These are phyloP conservation scores for Danio choprae DNA, from an alignment of 2,797 vertebrate genomes.

Conservation along the genomic window DNA sequence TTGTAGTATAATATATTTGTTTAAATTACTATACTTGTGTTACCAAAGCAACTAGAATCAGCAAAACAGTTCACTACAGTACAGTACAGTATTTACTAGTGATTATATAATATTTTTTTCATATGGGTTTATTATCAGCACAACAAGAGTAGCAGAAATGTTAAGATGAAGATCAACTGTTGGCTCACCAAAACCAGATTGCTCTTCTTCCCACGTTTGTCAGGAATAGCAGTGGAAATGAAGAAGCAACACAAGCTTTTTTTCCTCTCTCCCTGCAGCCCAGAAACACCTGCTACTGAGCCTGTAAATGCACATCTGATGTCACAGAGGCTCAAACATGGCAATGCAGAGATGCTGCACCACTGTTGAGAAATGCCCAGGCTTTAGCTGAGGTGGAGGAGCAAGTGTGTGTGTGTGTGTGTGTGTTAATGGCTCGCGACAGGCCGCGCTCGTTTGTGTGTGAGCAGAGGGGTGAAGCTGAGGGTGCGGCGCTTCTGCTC, in stretches of 20 bases:
- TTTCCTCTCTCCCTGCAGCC: not conserved
- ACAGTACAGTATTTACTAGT: no score
- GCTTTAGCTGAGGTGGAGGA: slow-evolving; percentile 24
- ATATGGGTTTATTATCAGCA: slow-evolving; percentile 48
- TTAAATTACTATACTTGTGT: no score
- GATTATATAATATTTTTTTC: no score
- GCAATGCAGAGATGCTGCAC: slow-evolving; percentile 25
- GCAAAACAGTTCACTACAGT: no score
- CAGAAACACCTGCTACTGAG: slow-evolving; percentile 23
- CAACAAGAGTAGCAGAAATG: not conserved
- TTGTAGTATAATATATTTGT: no score
- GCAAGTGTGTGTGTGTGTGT: slow-evolving; percentile 33
- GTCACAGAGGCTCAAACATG: slow-evolving; percentile 9
- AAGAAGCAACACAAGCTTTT: not conserved
- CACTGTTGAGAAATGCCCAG: slow-evolving; percentile 41
- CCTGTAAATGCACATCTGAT: slow-evolving; percentile 39
- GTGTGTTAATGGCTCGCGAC: slow-evolving; percentile 53
- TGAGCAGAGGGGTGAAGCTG: slow-evolving; percentile 48
- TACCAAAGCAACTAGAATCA: no score
- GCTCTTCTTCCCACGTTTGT: not conserved
- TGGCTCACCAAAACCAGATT: not conserved
- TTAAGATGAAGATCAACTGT: not conserved
- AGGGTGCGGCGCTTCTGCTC: slow-evolving; percentile 56
- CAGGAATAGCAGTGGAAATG: not conserved
- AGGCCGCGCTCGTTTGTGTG: slow-evolving; percentile 48